phyloP scores from a whole-genome alignment of 2,888 invertebrate genomes.

The Rhogogaster chlorosoma region DNA sequence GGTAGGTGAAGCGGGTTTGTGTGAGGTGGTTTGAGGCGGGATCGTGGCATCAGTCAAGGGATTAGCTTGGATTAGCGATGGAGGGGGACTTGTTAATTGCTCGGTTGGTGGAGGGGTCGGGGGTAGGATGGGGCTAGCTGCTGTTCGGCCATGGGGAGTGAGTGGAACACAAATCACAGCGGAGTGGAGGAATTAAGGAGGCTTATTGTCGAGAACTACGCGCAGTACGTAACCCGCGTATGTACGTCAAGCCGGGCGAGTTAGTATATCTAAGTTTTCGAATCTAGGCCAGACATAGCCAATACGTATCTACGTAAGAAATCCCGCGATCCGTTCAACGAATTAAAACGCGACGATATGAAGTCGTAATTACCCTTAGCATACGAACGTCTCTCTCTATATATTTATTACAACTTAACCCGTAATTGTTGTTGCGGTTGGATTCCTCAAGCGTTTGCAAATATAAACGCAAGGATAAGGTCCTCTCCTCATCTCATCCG shows the following conservation, averaged over 20 bases:
- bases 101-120: conserved; percentile 67
- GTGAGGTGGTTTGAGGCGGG: conserved; percentile 53
- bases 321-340: neutral
- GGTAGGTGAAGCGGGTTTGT: conserved; percentile 50
- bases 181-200: conserved; percentile 77
- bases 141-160: conserved; percentile 55
- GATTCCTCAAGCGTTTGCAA: neutral
- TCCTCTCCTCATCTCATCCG: neutral
- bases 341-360: neutral
- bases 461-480: neutral
- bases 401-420: neutral
- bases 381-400: neutral
- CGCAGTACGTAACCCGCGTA: conserved; percentile 25
- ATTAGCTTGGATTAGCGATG: conserved; percentile 77
- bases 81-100: conserved; percentile 78
- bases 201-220: conserved; percentile 67
- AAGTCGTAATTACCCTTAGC: neutral
- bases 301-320: neutral
- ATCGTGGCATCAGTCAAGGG: conserved; percentile 76
- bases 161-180: conserved; percentile 74
- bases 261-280: neutral
- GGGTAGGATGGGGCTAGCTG: conserved; percentile 53
- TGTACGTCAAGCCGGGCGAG: neutral
- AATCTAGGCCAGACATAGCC: conserved; percentile 26
- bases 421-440: neutral